Conservation (phyloP, 2,888 invertebrate species). For the Deilephila elpenor region DNA sequence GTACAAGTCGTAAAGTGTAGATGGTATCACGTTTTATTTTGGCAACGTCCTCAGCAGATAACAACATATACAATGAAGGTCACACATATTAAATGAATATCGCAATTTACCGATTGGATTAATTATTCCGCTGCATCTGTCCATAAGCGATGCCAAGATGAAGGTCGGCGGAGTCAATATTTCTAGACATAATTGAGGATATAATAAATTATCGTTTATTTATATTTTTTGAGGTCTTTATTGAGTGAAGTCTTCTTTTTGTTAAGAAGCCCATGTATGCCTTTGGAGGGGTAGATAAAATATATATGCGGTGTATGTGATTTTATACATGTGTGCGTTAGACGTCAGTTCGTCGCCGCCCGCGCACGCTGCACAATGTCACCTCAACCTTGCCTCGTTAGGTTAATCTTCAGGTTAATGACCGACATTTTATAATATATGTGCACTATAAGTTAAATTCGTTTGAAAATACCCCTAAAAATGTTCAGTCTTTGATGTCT, state of each 20-base stretch:
- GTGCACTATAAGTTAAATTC: constrained; percentile 13
- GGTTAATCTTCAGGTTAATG: constrained; percentile 66
- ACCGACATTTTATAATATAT: constrained; percentile 58
- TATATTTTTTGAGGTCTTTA: too few relatives aligned
- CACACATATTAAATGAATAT: constrained; percentile 2
- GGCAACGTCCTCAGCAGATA: constrained; percentile 13
- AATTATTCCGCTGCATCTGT: constrained; percentile 15
- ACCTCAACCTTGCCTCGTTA: constrained; percentile 67
- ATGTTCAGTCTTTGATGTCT: not conserved
- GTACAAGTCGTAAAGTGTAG: not conserved
- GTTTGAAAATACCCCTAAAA: constrained; percentile 11
- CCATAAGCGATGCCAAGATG: constrained; percentile 14
- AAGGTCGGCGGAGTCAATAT: constrained; percentile 8
- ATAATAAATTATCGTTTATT: not conserved
- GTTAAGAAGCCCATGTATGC: not conserved
- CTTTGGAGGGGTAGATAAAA: not conserved
- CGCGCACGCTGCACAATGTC: constrained; percentile 67
- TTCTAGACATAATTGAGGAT: not conserved
- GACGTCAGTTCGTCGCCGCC: constrained; percentile 50
- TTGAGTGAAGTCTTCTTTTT: not conserved
- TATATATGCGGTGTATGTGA: constrained; percentile 29
- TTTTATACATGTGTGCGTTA: constrained; percentile 34
- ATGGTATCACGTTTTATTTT: constrained; percentile 7
- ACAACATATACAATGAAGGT: constrained; percentile 18
- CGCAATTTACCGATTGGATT: constrained; percentile 9